These are phyloP conservation scores for Chaenogobius annularis DNA, from an alignment of 2,113 vertebrate species.

Conservation along the genomic window DNA sequence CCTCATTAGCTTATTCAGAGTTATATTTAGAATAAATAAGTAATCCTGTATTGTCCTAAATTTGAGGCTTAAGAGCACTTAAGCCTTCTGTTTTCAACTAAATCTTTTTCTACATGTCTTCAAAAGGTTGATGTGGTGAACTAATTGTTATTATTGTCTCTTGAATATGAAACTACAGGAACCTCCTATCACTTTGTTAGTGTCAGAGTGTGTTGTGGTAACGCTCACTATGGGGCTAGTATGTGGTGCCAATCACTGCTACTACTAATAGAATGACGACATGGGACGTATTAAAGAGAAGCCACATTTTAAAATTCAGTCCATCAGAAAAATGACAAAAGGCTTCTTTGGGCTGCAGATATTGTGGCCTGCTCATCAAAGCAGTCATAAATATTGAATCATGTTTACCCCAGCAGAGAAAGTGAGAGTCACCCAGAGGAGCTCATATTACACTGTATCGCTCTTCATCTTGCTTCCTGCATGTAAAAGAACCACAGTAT, in stretches of 20 bases:
- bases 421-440: constrained; percentile 36
- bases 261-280: background rate
- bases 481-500: constrained; percentile 19
- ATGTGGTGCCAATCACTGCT: constrained; percentile 31
- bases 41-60: too few relatives aligned
- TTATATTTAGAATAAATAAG: too few relatives aligned
- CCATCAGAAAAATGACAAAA: background rate
- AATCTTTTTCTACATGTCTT: too few relatives aligned
- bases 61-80: too few relatives aligned
- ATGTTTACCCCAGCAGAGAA: constrained; percentile 25
- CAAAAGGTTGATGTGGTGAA: too few relatives aligned
- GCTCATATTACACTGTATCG: constrained; percentile 41
- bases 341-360: background rate
- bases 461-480: constrained; percentile 21
- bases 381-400: constrained; percentile 29
- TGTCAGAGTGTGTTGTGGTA: constrained; percentile 55
- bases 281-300: background rate
- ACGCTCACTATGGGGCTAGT: constrained; percentile 67
- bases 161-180: too few relatives aligned
- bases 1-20: too few relatives aligned
- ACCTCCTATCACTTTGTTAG: constrained; percentile 20
- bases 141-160: too few relatives aligned
- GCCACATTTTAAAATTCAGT: background rate
- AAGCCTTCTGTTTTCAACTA: too few relatives aligned
- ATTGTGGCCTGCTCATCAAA: constrained; percentile 11